These are phyloP conservation scores for Pemphredon lugubris DNA, from an alignment of 2,888 invertebrate species.

Conservation along the genomic window DNA sequence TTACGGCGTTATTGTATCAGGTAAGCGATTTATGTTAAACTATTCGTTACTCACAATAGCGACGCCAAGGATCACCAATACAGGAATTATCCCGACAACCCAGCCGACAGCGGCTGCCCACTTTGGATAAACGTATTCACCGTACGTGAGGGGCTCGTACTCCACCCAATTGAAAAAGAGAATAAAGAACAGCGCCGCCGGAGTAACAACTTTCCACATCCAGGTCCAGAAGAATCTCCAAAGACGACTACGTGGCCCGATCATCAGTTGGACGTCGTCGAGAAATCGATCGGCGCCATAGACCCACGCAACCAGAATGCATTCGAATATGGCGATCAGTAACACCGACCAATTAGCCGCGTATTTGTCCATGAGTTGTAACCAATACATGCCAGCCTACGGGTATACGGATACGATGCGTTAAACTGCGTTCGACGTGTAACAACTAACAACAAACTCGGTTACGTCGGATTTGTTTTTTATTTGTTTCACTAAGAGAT, in stretches of 20 bases:
- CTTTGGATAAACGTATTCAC: constrained; percentile 88
- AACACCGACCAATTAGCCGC: constrained; percentile 91
- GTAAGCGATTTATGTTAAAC: too few relatives aligned
- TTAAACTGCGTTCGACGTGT: not conserved
- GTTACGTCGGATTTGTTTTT: too few relatives aligned
- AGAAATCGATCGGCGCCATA: constrained; percentile 91
- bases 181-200: constrained; percentile 89
- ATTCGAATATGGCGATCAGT: constrained; percentile 89
- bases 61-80: constrained; percentile 84
- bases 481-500: too few relatives aligned
- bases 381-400: constrained; percentile 90
- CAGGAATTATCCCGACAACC: constrained; percentile 88
- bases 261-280: constrained; percentile 90
- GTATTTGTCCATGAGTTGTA: constrained; percentile 90
- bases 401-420: not conserved
- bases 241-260: constrained; percentile 85
- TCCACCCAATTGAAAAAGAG: constrained; percentile 91
- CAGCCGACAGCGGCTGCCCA: constrained; percentile 92
- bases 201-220: constrained; percentile 90
- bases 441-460: too few relatives aligned
- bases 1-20: too few relatives aligned
- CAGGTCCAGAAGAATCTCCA: constrained; percentile 88
- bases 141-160: constrained; percentile 88
- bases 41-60: constrained; percentile 75
- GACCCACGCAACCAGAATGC: constrained; percentile 90